Conservation (phyloP, 2,797 vertebrate genomes). For the Sternarchorhynchus goeldii region DNA sequence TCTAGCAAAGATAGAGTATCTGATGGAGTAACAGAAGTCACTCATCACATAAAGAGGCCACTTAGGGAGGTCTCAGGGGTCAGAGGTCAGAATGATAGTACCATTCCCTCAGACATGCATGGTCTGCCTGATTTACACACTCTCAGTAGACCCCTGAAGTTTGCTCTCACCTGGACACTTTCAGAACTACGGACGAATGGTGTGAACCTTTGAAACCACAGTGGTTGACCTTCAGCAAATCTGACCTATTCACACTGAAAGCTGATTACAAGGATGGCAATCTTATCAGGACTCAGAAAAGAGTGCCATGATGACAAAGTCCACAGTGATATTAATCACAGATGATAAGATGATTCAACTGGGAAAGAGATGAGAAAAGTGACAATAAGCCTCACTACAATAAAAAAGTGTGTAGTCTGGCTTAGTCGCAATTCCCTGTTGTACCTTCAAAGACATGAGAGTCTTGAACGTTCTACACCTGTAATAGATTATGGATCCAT, state of each 20-base stretch:
- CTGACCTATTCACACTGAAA: conserved; percentile 7
- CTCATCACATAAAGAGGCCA: conserved; percentile 79
- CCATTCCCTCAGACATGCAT: conserved; percentile 73
- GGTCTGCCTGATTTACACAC: conserved; percentile 66
- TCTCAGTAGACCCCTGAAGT: conserved; percentile 9
- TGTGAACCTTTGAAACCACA: background rate
- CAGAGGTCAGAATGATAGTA: conserved; percentile 73
- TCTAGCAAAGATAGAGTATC: conserved; percentile 61
- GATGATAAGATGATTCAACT: background rate
- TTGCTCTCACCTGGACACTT: background rate
- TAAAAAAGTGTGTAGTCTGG: background rate
- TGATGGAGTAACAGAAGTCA: conserved; percentile 76
- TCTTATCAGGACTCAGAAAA: conserved; percentile 69
- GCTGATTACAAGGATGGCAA: conserved; percentile 17
- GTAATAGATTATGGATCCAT: too few relatives aligned
- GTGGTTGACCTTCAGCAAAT: conserved; percentile 15
- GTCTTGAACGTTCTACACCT: background rate
- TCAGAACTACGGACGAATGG: conserved; percentile 12
- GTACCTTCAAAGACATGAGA: background rate
- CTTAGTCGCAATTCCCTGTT: background rate
- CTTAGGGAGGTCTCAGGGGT: conserved; percentile 74
- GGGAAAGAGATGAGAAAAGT: background rate
- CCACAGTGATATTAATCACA: background rate
- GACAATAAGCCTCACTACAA: background rate
- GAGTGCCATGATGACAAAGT: conserved; percentile 34